Percentiles rank a stretch among this genome's conserved stretches.
Evolutionary conservation across 2,113 vertebrate genomes (phyloP).

Genomic region (Heterotis niloticus): DNA sequence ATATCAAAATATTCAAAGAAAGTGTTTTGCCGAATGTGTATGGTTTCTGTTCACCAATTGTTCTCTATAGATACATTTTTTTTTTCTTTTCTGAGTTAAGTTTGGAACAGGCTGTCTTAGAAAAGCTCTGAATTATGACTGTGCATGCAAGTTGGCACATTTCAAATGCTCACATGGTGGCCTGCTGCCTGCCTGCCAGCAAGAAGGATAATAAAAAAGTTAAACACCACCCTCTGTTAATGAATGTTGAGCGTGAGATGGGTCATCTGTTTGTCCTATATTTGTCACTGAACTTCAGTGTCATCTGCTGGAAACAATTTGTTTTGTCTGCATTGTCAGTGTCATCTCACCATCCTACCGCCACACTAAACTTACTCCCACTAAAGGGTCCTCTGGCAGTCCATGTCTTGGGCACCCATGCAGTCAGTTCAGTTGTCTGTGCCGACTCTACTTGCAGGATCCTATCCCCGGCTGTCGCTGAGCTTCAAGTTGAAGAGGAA

Average conservation of each 20-base stretch:
- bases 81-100: constrained; percentile 9
- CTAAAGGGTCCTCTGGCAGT: background rate
- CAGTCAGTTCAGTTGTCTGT: background rate
- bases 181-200: background rate
- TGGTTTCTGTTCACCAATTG: background rate
- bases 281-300: background rate
- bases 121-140: constrained; percentile 9
- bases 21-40: background rate
- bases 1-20: background rate
- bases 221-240: background rate
- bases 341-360: background rate
- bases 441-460: constrained; percentile 60
- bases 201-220: background rate
- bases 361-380: background rate
- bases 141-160: background rate
- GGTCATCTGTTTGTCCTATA: background rate
- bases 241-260: background rate
- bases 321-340: background rate
- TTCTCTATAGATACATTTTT: background rate
- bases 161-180: background rate
- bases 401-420: background rate
- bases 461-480: constrained; percentile 89
- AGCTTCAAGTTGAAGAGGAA: constrained; percentile 96
- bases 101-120: background rate
- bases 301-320: background rate